Percentiles rank a stretch among this genome's conserved stretches.
Evolutionary conservation across 1,140 invertebrate genomes (phyloP).

Genomic region (Sogatella furcifera): DNA sequence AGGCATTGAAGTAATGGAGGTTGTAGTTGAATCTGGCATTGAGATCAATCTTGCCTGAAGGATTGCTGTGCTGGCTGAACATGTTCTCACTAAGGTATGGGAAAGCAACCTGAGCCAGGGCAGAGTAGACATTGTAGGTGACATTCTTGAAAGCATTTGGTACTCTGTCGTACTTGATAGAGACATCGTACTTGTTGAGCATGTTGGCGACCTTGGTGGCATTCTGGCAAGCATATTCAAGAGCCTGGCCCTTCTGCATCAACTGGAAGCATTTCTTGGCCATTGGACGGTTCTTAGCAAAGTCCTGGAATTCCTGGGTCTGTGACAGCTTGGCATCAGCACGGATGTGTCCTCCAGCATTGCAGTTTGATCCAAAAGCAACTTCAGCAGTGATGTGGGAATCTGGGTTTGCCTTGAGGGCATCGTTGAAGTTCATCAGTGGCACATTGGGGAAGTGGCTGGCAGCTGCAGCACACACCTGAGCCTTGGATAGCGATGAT

Average conservation of each 20-base stretch:
- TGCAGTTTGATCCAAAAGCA: slow-evolving; percentile 33
- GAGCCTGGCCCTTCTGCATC: slow-evolving; percentile 39
- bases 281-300: slow-evolving; percentile 31
- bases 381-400: slow-evolving; percentile 36
- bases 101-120: slow-evolving; percentile 15
- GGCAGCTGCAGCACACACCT: slow-evolving; percentile 18
- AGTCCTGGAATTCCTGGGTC: slow-evolving; percentile 36
- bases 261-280: slow-evolving; percentile 38
- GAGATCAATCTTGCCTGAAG: slow-evolving; percentile 37
- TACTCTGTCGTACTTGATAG: slow-evolving; percentile 8
- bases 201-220: slow-evolving; percentile 35
- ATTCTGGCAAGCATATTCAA: slow-evolving; percentile 40
- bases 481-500: too few relatives aligned
- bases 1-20: slow-evolving; percentile 32
- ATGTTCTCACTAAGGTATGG: slow-evolving; percentile 20
- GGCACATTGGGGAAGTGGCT: slow-evolving; percentile 34
- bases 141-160: slow-evolving; percentile 19
- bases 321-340: slow-evolving; percentile 32
- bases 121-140: slow-evolving; percentile 22
- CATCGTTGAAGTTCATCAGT: slow-evolving; percentile 37
- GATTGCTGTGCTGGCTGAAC: slow-evolving; percentile 17
- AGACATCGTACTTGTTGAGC: slow-evolving; percentile 33
- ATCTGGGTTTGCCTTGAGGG: slow-evolving; percentile 38
- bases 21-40: slow-evolving; percentile 32
- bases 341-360: slow-evolving; percentile 30